Base-by-base conservation (phyloP, 2,888 invertebrate species). In the Dasysyrphus albostriatus region DNA sequence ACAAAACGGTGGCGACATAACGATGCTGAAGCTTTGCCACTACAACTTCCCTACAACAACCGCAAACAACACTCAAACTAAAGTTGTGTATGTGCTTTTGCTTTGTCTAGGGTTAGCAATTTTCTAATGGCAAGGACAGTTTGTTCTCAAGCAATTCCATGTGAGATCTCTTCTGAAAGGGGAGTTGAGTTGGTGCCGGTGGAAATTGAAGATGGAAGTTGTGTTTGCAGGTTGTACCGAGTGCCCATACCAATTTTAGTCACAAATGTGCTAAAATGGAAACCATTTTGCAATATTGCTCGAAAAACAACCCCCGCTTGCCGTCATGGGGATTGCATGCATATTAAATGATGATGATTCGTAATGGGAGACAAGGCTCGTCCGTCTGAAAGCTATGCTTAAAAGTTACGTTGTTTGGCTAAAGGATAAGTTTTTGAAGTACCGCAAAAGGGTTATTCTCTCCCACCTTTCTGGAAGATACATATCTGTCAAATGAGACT, bases 251-350 rank as follows among this genome's bases (percentile, higher is more conserved):
- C 72, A 83, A 75, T 75, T 69, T 81, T 75, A 67, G 56, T 34
- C 58, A 59, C 67, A 54, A 72, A 73, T 80, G 85, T 81, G 77
- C 73, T 77, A 85, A 77, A 77, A 85, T 77, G 85, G 81, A 74
- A 81, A 77, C 85, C 85, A 85, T 85, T 85, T 85, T 85, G 81
- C 76, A 76, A 75, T 80, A 65, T 75, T 80, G 19, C 59, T 65
- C 49, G 44, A 56, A 44, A 72, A 61, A 39, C 79, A 67, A 67
- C 58, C 65, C 49, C 74, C 14, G 7, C 74, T 51, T 19, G 49
- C 14, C 29, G 12, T 24, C 39, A 44, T 47, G 16, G 42, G 54
- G 63, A 29, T 74, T 54, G 39, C 73, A 84, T 84, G 70, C 75
- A 75, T 80, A 80, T 84, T 80, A 84, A 72, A 80, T 80, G 61